Base-by-base conservation (phyloP, 2,797 vertebrate genomes). In the Enteromius trimaculatus region DNA sequence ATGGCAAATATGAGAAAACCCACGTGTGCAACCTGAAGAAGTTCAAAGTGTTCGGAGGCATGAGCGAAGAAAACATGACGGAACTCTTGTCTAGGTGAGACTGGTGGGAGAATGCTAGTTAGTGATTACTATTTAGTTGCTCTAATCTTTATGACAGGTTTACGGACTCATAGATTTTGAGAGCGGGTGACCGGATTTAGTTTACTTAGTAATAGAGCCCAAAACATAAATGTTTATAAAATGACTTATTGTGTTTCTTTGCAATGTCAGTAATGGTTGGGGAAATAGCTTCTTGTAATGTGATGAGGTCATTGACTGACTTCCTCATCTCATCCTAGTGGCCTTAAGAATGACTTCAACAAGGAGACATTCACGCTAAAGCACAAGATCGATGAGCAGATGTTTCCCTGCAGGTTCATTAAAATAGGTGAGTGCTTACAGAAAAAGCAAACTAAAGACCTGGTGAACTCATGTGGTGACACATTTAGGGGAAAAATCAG, bases 331-430 rank as follows among this genome's bases (percentile, higher is more conserved):
- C 77, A 42, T 72, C 17, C 34, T 53, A 99, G 97, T 93, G 98
- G 98, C 94, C 97, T 99, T 96, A 99, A 99, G 94, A 99, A 99
- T 90, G 98, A 99, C 95, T 99, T 98, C 94, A 99, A 99, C 95
- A 99, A 99, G 94, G 98, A 99, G 94, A 99, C 98, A 10, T 99
- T 99, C 92, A 98, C 97, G 86, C 95, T 99, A 93, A 99, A 99
- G 95, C 97, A 99, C 96, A 99, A 98, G 96, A 99, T 99, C 53
- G 98, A 99, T 82, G 98, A 99, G 91, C 98, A 99, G 95, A 99
- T 99, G 98, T 99, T 99, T 88, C 98, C 98, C 84, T 99, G 98
- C 94, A 96, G 97, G 93, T 99, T 98, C 92, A 96, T 99, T 93
- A 99, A 99, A 96, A 99, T 99, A 96, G 98, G 98, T 99, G 95